Evolutionary conservation across 64 coral and sea anemone species (phyloP).

Genomic region (Actinia equina): DNA sequence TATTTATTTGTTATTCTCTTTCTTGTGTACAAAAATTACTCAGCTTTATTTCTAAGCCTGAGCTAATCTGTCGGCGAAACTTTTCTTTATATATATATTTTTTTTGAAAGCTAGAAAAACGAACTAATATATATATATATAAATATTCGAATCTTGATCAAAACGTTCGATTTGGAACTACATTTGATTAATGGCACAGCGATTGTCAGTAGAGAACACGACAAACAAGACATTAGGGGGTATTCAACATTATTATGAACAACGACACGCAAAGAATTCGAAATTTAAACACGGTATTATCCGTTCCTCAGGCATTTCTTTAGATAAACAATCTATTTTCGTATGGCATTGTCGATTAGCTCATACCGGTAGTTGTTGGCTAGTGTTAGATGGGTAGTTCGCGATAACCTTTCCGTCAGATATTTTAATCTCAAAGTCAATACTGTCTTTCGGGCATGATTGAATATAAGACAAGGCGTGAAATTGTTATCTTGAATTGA

Average conservation of each 20-base stretch:
- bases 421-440: neutral
- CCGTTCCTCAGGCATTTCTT: neutral
- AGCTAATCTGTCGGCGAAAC: neutral
- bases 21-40: neutral
- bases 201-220: neutral
- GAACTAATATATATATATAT: no score
- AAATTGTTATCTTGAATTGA: no score
- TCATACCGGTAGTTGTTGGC: neutral
- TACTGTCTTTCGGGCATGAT: neutral
- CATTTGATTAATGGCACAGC: neutral
- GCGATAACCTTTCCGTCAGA: no score
- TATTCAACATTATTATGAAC: neutral
- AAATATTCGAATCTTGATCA: neutral
- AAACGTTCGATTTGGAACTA: neutral
- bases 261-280: neutral
- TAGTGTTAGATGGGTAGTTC: neutral
- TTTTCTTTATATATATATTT: neutral
- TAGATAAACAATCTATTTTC: neutral
- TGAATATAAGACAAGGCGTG: neutral
- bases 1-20: neutral
- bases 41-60: neutral
- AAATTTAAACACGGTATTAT: neutral
- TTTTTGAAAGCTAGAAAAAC: no score
- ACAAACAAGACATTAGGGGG: constrained; percentile 2
- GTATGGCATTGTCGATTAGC: neutral